Percentiles rank a stretch among this genome's conserved stretches.
Conservation (phyloP, 2,888 invertebrate species). For the Rhamphomyia laevipes region DNA sequence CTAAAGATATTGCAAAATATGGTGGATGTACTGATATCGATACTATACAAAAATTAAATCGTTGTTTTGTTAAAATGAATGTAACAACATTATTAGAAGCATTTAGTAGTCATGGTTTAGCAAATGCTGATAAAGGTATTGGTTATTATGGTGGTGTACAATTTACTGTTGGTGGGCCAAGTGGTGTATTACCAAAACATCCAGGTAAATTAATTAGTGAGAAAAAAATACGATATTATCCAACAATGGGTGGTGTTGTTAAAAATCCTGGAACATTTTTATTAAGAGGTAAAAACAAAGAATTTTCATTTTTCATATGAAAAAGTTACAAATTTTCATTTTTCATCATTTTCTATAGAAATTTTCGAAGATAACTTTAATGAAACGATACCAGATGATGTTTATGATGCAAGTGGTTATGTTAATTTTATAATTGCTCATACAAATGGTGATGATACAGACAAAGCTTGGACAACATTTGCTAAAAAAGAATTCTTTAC, state of each 20-base stretch:
- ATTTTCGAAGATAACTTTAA: slow-evolving; percentile 30
- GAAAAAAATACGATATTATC: slow-evolving; percentile 29
- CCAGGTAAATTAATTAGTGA: slow-evolving; percentile 27
- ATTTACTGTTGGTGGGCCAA: slow-evolving; percentile 33
- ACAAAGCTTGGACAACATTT: slow-evolving; percentile 27
- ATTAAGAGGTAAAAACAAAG: slow-evolving; percentile 29
- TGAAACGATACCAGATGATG: slow-evolving; percentile 26
- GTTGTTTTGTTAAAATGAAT: slow-evolving; percentile 32
- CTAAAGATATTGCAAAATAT: slow-evolving; percentile 30
- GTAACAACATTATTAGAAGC: slow-evolving; percentile 32
- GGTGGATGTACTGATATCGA: slow-evolving; percentile 31
- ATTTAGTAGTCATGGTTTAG: slow-evolving; percentile 28
- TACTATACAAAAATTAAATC: slow-evolving; percentile 27
- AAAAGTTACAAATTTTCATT: slow-evolving; percentile 4
- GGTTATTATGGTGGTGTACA: slow-evolving; percentile 29
- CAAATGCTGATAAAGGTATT: slow-evolving; percentile 19
- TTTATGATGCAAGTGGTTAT: slow-evolving; percentile 23
- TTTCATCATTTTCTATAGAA: slow-evolving; percentile 16
- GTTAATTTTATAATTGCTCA: slow-evolving; percentile 28
- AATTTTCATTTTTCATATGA: not conserved
- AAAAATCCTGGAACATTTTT: slow-evolving; percentile 40
- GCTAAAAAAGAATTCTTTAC: slow-evolving; percentile 28
- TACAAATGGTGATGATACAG: slow-evolving; percentile 30
- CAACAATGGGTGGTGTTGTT: slow-evolving; percentile 39
- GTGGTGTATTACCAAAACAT: slow-evolving; percentile 30